These are phyloP conservation scores for Heliconius congener DNA, from an alignment of 1,140 invertebrate genomes.

Conservation along the genomic window DNA sequence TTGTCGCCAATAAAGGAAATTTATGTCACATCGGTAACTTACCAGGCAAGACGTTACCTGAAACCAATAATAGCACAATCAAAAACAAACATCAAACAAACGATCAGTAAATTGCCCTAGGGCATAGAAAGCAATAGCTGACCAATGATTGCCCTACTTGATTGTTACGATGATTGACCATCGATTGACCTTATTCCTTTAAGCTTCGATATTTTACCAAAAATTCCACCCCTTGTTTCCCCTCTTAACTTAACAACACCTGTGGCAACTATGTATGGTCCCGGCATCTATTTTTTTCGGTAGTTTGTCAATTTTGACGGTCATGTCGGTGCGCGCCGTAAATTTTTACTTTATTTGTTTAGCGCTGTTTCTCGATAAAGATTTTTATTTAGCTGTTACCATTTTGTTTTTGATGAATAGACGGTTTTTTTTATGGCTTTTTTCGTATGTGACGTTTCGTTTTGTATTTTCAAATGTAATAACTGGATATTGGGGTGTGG, in stretches of 20 bases:
- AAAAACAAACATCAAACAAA: slow-evolving; percentile 36
- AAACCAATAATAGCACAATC: slow-evolving; percentile 40
- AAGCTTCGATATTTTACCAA: slow-evolving; percentile 28
- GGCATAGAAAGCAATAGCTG: slow-evolving; percentile 45
- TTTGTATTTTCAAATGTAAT: too few species aligned
- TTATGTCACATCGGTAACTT: slow-evolving; percentile 45
- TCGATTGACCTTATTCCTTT: slow-evolving; percentile 37
- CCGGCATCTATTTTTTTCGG: slow-evolving; percentile 40
- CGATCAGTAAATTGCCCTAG: slow-evolving; percentile 32
- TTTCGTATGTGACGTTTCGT: background rate
- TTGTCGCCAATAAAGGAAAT: slow-evolving; percentile 38
- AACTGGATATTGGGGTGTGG: too few species aligned
- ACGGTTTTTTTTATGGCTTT: background rate
- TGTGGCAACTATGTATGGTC: slow-evolving; percentile 46
- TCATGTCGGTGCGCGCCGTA: slow-evolving; percentile 54
- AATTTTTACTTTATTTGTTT: slow-evolving; percentile 67
- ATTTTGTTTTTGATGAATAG: slow-evolving; percentile 39
- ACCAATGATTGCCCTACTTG: slow-evolving; percentile 44
- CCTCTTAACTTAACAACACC: slow-evolving; percentile 49
- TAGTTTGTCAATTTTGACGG: slow-evolving; percentile 61
- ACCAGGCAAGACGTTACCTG: slow-evolving; percentile 45
- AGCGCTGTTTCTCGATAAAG: slow-evolving; percentile 45
- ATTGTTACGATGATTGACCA: slow-evolving; percentile 48
- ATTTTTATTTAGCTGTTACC: slow-evolving; percentile 46
- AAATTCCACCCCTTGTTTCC: slow-evolving; percentile 43